Evolutionary conservation across 2,797 vertebrate genomes (phyloP).

Genomic region (Sarcophilus harrisii): DNA sequence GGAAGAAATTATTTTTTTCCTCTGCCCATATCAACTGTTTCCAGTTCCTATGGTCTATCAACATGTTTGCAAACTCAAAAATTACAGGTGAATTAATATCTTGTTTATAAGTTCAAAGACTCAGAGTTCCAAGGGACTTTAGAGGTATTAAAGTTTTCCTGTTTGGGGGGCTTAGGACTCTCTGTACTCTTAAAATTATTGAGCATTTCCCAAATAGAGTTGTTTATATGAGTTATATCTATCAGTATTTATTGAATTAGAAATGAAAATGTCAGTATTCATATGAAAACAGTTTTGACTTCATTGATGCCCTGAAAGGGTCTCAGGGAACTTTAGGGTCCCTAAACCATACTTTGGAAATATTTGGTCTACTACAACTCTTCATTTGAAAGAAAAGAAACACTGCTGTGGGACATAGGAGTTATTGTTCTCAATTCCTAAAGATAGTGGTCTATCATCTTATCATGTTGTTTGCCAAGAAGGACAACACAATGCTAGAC

Average conservation of each 20-base stretch:
- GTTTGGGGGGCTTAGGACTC: not conserved
- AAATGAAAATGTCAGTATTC: not conserved
- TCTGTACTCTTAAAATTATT: not conserved
- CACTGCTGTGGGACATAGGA: conserved; percentile 4
- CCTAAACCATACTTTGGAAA: not conserved
- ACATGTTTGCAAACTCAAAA: conserved; percentile 24
- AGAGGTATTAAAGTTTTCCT: not conserved
- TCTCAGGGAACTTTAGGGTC: not conserved
- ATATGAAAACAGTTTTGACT: not conserved
- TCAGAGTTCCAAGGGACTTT: not conserved
- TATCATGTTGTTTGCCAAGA: no score
- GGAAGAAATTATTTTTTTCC: not conserved
- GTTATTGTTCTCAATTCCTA: not conserved
- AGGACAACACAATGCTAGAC: not conserved
- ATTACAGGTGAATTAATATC: not conserved
- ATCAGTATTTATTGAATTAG: not conserved
- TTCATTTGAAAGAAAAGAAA: not conserved
- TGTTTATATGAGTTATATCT: not conserved
- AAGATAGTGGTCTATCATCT: not conserved
- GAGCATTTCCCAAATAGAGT: not conserved
- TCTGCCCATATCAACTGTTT: not conserved
- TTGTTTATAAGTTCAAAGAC: not conserved
- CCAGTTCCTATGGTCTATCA: not conserved
- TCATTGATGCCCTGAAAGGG: not conserved
- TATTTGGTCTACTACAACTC: not conserved